phyloP scores from a whole-genome alignment of 2,797 vertebrate species.

The Acanthurus lineatus region DNA sequence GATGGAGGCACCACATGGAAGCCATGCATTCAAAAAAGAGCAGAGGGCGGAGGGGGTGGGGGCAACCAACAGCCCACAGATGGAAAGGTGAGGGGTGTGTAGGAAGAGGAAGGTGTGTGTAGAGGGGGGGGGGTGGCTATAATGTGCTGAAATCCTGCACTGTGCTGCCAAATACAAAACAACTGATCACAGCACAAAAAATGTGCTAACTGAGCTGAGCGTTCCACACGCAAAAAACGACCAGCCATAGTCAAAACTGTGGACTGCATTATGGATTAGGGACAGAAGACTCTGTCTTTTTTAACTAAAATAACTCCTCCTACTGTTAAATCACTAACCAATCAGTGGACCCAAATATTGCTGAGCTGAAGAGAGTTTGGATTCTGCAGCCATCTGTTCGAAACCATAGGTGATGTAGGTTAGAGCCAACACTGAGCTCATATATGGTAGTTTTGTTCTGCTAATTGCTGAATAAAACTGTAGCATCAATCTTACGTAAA shows the following conservation, averaged over 20 bases:
- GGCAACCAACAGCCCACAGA: slow-evolving; percentile 67
- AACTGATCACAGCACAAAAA: slow-evolving; percentile 42
- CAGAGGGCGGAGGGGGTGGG: slow-evolving; percentile 34
- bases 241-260: slow-evolving; percentile 28
- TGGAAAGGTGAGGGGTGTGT: slow-evolving; percentile 68
- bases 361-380: slow-evolving; percentile 67
- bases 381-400: slow-evolving; percentile 80
- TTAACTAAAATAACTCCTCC: slow-evolving; percentile 47
- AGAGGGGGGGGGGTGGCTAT: background rate
- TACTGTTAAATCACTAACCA: slow-evolving; percentile 53
- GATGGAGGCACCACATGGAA: slow-evolving; percentile 84
- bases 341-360: slow-evolving; percentile 64
- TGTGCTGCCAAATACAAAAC: slow-evolving; percentile 80
- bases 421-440: slow-evolving; percentile 68
- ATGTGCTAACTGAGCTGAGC: slow-evolving; percentile 34
- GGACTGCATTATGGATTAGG: slow-evolving; percentile 15
- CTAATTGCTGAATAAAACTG: slow-evolving; percentile 48
- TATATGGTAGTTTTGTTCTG: slow-evolving; percentile 13
- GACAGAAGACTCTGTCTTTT: slow-evolving; percentile 6
- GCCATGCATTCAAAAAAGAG: slow-evolving; percentile 83
- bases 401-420: slow-evolving; percentile 66
- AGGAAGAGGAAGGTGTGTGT: slow-evolving; percentile 39
- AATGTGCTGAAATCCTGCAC: slow-evolving; percentile 76
- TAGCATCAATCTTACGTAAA: slow-evolving; percentile 16
- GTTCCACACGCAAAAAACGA: slow-evolving; percentile 38